A percentile compares a stretch with the other conserved stretches of the same genome.
Conservation (phyloP, 1,140 invertebrate species). For the Lasaia peninsularis region DNA sequence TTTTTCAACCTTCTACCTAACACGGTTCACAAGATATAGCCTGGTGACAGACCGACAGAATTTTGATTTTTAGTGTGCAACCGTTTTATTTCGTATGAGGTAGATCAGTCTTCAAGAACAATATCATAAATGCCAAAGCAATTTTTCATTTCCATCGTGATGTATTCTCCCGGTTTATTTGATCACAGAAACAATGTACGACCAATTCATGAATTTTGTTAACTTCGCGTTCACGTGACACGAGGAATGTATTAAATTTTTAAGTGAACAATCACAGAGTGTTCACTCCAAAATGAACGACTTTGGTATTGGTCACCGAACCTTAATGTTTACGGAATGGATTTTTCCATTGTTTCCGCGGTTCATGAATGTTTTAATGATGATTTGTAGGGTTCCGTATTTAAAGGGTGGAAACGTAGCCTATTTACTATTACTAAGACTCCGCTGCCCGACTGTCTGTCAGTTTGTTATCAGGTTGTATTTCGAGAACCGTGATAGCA, state of each 20-base stretch:
- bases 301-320: not conserved
- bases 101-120: conserved; percentile 46
- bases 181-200: conserved; percentile 43
- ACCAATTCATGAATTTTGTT: conserved; percentile 27
- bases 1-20: too few species aligned
- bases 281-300: not conserved
- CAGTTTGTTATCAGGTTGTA: too few species aligned
- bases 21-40: too few species aligned
- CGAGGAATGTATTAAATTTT: not conserved
- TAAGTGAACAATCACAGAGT: conserved; percentile 1
- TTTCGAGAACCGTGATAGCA: too few species aligned
- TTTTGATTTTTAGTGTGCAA: conserved; percentile 38
- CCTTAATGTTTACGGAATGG: too few species aligned
- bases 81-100: conserved; percentile 57
- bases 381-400: too few species aligned
- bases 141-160: conserved; percentile 64
- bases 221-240: not conserved
- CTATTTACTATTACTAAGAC: too few species aligned
- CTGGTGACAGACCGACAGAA: too few species aligned
- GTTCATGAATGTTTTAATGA: too few species aligned
- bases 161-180: conserved; percentile 45
- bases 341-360: too few species aligned
- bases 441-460: too few species aligned
- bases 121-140: conserved; percentile 62
- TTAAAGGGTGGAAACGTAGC: too few species aligned